Evolutionary conservation across 2,888 invertebrate species (phyloP), one percentile per base, ranked within the genome.

Genomic region (Eueremaeus valkanovi): DNA sequence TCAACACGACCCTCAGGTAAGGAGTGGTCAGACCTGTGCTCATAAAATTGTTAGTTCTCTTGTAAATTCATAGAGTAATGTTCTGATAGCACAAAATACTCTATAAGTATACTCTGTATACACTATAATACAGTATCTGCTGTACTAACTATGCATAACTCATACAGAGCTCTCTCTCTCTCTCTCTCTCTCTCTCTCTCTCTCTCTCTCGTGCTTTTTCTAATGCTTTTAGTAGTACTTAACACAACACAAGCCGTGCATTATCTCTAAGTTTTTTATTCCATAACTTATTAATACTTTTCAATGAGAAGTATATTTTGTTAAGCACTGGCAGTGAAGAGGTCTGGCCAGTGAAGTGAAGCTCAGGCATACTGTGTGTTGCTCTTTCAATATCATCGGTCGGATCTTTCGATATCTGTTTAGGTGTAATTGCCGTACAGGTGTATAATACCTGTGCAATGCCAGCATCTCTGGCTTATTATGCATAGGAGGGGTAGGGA

Each of bases 221-320:
- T 18, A 45, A 45, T 3, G 45, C 16, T 11, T 45, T 45, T 36
- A 36, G 11, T 11, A 45, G 45, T 45, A 3, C 45, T 45, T 16
- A 45, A 45, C 45, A 45, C 11, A 45, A 16, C 16, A 45, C 2
- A n/a, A 45, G 45, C 93, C 96, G 55, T 55, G 11, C 11, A 63
- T 18, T 63, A 63, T 63, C 33, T 63, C 33, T 1, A 58, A 58
- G 31, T 29, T 18, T 29, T 58, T 58, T 49, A 9, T 18, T 27
- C 6, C 29, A 58, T 2, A 58, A 11, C 16, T 58, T 63, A 33
- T 63, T 63, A n/a, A 33, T 63, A 18, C 6, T 33, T 63, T 31
- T 58, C n/a, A 27, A 29, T 29, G 16, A 11, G 6, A 27, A 27
- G 24, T 55, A 1, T 24, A 11, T 51, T 36, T 8, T 45, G 45